A percentile compares a stretch with the other conserved stretches of the same genome.
phyloP scores from a whole-genome alignment of 2,888 invertebrate genomes.

The Gnatocerus cornutus region DNA sequence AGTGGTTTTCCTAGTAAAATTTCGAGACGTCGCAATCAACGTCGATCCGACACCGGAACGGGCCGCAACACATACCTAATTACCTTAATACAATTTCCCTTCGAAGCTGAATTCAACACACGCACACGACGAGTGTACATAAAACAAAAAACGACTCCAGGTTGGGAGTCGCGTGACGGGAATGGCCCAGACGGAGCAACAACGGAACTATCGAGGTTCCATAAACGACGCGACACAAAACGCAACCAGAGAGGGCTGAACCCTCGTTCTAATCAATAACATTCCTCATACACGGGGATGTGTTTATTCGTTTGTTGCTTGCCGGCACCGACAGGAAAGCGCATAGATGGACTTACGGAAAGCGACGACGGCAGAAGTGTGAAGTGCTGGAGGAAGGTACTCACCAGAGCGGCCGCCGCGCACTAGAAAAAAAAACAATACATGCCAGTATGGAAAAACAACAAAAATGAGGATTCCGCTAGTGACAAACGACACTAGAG shows the following conservation, averaged over 20 bases:
- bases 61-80: constrained; percentile 41
- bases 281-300: constrained; percentile 15
- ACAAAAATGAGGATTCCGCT: constrained; percentile 9
- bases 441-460: constrained; percentile 27
- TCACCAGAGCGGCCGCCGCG: constrained; percentile 46
- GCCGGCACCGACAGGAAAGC: constrained; percentile 5
- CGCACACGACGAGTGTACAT: constrained; percentile 37
- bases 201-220: constrained; percentile 20
- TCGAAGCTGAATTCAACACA: constrained; percentile 29
- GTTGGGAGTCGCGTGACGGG: constrained; percentile 43
- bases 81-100: constrained; percentile 36
- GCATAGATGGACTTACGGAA: constrained; percentile 30
- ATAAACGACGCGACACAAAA: constrained; percentile 32
- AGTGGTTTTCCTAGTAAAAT: too few relatives aligned
- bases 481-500: constrained; percentile 10
- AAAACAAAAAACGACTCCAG: constrained; percentile 37
- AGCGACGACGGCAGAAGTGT: constrained; percentile 3
- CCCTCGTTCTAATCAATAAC: constrained; percentile 32
- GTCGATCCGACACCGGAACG: constrained; percentile 18
- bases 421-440: constrained; percentile 47
- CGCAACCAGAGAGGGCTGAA: constrained; percentile 19
- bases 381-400: constrained; percentile 22
- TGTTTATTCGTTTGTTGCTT: neutral
- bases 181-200: constrained; percentile 34
- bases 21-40: constrained; percentile 31